phyloP scores from a whole-genome alignment of 1,140 invertebrate species.

The Paraescarpia echinospica region DNA sequence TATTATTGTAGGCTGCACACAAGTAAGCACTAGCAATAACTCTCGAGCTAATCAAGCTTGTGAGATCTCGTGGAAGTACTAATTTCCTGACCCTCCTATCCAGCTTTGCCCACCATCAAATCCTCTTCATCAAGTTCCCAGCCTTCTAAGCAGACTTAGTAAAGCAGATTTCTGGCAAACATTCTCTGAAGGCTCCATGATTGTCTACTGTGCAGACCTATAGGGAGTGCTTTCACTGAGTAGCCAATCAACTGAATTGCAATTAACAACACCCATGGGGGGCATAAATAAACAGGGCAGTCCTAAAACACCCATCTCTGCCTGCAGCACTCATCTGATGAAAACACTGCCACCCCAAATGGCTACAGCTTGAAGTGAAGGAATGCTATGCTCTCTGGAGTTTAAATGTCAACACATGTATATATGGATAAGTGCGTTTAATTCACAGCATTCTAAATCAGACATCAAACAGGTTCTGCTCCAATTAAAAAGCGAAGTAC shows the following conservation, averaged over 20 bases:
- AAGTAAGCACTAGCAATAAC: background rate
- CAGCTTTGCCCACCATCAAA: background rate
- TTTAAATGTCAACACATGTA: background rate
- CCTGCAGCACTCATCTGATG: background rate
- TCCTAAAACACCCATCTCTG: background rate
- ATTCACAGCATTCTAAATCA: background rate
- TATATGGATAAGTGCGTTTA: background rate
- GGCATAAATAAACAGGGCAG: background rate
- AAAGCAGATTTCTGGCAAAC: background rate
- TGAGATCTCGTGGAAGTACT: background rate
- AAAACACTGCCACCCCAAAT: background rate
- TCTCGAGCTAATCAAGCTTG: background rate
- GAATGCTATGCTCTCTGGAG: too few relatives aligned
- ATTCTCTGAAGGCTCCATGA: background rate
- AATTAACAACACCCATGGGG: background rate
- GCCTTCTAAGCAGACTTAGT: background rate
- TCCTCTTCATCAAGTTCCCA: background rate
- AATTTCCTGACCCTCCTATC: background rate
- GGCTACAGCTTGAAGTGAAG: background rate
- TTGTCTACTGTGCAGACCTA: background rate
- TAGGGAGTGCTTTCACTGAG: background rate
- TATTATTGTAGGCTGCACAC: background rate
- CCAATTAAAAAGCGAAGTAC: background rate
- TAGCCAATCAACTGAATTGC: background rate
- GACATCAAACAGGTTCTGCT: background rate